Conservation (phyloP, 2,113 vertebrate species). For the Pelvicachromis taeniatus region DNA sequence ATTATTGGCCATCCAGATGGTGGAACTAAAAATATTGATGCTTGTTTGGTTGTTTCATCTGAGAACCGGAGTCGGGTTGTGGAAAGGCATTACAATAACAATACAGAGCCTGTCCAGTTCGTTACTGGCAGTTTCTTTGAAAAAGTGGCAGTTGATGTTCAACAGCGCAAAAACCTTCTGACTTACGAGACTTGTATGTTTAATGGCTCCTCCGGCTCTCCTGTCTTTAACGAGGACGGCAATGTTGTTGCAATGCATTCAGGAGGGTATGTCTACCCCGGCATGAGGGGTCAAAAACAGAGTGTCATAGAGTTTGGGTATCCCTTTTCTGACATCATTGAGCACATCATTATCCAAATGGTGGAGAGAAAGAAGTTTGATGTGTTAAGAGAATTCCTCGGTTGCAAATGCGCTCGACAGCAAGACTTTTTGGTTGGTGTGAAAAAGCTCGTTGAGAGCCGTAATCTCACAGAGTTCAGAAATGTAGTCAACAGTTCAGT, state of each 20-base stretch:
- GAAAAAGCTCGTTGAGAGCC: not conserved
- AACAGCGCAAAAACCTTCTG: fast-evolving
- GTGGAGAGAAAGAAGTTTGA: not conserved
- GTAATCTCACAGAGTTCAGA: not conserved
- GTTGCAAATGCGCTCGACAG: not conserved
- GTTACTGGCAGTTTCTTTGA: not conserved
- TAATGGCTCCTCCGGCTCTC: conserved; percentile 30
- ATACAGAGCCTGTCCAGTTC: not conserved
- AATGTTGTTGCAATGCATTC: conserved; percentile 35
- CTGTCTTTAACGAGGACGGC: conserved; percentile 19
- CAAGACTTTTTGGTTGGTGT: not conserved
- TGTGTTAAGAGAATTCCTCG: not conserved
- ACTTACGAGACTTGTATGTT: not conserved
- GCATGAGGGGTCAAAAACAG: fast-evolving
- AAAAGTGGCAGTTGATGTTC: fast-evolving
- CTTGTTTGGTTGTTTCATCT: conserved; percentile 26
- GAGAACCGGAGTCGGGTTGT: not conserved
- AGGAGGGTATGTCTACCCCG: fast-evolving
- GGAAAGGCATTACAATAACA: not conserved
- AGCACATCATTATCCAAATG: not conserved
- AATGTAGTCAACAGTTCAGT: not conserved
- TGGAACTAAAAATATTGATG: conserved; percentile 40
- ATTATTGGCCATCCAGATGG: conserved; percentile 54
- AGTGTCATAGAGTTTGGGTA: conserved; percentile 22
- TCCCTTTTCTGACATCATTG: not conserved